These are phyloP conservation scores for Parnassius mnemosyne DNA, from an alignment of 2,888 invertebrate genomes.

Conservation along the genomic window DNA sequence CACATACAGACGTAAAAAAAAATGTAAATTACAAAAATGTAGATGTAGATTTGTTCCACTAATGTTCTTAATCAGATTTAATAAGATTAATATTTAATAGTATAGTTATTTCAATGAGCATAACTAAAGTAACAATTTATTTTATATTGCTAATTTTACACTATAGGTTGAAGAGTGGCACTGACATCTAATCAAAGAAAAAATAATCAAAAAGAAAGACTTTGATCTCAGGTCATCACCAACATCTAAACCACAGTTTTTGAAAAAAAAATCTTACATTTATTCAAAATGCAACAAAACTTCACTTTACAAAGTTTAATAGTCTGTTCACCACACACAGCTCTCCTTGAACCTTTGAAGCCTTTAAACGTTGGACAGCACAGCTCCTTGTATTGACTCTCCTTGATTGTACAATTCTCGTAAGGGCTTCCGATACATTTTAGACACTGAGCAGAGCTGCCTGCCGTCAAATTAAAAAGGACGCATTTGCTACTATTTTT, in stretches of 20 bases:
- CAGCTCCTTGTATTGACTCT: background rate
- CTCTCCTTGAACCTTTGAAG: background rate
- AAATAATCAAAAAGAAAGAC: slow-evolving; percentile 6
- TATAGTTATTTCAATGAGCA: slow-evolving; percentile 16
- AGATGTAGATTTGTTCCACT: slow-evolving; percentile 15
- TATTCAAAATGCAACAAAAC: slow-evolving; percentile 21
- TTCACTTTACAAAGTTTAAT: slow-evolving; percentile 17
- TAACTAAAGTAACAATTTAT: slow-evolving; percentile 16
- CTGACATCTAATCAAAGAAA: background rate
- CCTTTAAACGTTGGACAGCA: background rate
- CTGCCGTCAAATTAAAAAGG: too few relatives aligned
- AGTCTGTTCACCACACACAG: slow-evolving; percentile 15
- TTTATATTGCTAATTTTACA: slow-evolving; percentile 20
- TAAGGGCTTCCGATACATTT: too few relatives aligned
- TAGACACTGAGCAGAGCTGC: too few relatives aligned
- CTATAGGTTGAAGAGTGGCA: slow-evolving; percentile 23
- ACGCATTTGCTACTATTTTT: too few relatives aligned
- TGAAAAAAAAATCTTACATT: slow-evolving; percentile 10
- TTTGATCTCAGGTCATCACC: slow-evolving; percentile 22
- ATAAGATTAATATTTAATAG: slow-evolving; percentile 10
- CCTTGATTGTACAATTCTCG: too few relatives aligned
- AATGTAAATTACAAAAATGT: too few relatives aligned
- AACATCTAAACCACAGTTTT: slow-evolving; percentile 13
- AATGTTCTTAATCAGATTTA: slow-evolving; percentile 12
- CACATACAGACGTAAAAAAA: too few relatives aligned